phyloP scores from a whole-genome alignment of 2,797 vertebrate genomes.

The Odontamblyopus rebecca region DNA sequence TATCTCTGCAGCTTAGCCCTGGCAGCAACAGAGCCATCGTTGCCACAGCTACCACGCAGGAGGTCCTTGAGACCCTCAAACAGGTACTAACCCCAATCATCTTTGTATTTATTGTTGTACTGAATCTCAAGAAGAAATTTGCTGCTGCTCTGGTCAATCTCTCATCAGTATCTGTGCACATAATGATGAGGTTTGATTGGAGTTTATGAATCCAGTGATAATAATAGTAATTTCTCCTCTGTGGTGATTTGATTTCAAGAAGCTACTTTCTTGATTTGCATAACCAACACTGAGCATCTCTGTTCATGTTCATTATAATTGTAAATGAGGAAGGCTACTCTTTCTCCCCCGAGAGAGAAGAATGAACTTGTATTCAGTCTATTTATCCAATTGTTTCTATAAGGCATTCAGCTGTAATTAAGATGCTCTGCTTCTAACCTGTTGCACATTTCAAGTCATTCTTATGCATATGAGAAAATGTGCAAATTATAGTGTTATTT shows the following conservation, averaged over 20 bases:
- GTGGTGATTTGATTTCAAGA: conserved; percentile 48
- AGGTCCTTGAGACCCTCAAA: conserved; percentile 57
- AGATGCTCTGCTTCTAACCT: conserved; percentile 23
- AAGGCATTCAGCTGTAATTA: conserved; percentile 44
- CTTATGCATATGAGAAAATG: conserved; percentile 26
- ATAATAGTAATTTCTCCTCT: conserved; percentile 31
- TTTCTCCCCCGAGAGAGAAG: conserved; percentile 37
- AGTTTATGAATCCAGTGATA: conserved; percentile 29
- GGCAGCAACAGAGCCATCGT: conserved; percentile 86
- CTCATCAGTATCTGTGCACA: background rate
- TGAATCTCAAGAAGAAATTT: background rate
- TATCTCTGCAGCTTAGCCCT: conserved; percentile 86
- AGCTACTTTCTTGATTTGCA: conserved; percentile 59
- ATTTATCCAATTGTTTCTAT: conserved; percentile 40
- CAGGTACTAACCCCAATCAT: conserved; percentile 49
- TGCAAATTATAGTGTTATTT: conserved; percentile 36
- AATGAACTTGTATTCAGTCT: conserved; percentile 38
- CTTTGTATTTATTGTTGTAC: background rate
- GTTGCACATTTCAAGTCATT: conserved; percentile 29
- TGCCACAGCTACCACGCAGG: conserved; percentile 79
- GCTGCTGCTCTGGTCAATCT: background rate
- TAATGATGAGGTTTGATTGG: background rate
- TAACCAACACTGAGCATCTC: conserved; percentile 38
- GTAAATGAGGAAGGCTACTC: conserved; percentile 48
- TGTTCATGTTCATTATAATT: conserved; percentile 63